phyloP scores from a whole-genome alignment of 2,797 vertebrate genomes.

The Crocodylus rhombifer region DNA sequence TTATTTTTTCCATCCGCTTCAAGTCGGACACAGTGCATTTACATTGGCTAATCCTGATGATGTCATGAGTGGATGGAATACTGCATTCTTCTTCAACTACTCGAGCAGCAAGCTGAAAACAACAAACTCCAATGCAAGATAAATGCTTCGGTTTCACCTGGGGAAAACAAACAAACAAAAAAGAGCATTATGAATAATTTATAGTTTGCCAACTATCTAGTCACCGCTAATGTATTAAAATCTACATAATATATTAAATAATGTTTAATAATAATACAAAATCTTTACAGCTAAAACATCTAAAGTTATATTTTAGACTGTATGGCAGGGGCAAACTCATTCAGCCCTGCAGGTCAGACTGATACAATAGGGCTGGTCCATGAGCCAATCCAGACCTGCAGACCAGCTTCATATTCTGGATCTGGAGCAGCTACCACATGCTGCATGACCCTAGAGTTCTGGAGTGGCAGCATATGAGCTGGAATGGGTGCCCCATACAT shows the following conservation, averaged over 20 bases:
- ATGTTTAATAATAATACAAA: not conserved
- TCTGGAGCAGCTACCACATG: no score
- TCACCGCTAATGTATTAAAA: not conserved
- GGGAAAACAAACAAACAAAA: not conserved
- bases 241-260: not conserved
- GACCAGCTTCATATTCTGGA: no score
- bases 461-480: no score
- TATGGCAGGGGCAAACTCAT: no score
- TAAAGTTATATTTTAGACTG: not conserved
- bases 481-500: no score
- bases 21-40: slow-evolving; percentile 96
- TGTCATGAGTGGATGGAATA: slow-evolving; percentile 88
- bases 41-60: slow-evolving; percentile 97
- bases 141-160: slow-evolving; percentile 96
- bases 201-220: not conserved
- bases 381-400: no score
- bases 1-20: slow-evolving; percentile 95
- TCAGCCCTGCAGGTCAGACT: no score
- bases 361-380: no score
- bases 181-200: accelerated
- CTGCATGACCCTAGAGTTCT: no score
- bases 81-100: slow-evolving; percentile 92
- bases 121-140: slow-evolving; percentile 95
- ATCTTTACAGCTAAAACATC: not conserved
- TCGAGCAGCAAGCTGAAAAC: slow-evolving; percentile 92